Percentiles rank a stretch among this genome's conserved stretches.
Conservation (phyloP, 2,888 invertebrate genomes). For the Hedychridium roseum region DNA sequence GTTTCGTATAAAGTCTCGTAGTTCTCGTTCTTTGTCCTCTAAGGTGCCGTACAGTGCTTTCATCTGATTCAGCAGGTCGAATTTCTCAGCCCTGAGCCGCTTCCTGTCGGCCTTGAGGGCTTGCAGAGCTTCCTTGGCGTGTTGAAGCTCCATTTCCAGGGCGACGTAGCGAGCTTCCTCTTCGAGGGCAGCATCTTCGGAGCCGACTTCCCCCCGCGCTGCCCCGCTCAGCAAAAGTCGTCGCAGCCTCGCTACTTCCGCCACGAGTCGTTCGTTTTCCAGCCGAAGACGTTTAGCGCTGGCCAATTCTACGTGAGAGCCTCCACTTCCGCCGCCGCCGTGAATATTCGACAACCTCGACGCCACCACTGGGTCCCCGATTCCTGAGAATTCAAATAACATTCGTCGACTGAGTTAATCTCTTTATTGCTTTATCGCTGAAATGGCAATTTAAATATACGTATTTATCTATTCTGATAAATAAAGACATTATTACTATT, state of each 20-base stretch:
- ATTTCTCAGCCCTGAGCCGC: conserved; percentile 90
- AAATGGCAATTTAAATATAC: too few relatives aligned
- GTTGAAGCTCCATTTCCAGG: conserved; percentile 76
- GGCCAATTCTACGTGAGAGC: conserved; percentile 68
- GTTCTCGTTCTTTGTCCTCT: conserved; percentile 93
- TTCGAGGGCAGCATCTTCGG: conserved; percentile 66
- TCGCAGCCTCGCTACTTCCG: conserved; percentile 75
- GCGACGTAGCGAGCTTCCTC: conserved; percentile 68
- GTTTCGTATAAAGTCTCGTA: conserved; percentile 92
- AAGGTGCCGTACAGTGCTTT: conserved; percentile 92
- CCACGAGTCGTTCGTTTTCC: conserved; percentile 81
- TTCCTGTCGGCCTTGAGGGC: conserved; percentile 90
- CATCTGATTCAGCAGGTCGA: conserved; percentile 92
- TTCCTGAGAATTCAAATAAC: conserved; percentile 33
- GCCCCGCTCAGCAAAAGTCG: conserved; percentile 73
- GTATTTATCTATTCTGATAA: too few relatives aligned
- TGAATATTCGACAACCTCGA: conserved; percentile 59
- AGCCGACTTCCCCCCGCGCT: conserved; percentile 68
- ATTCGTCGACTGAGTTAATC: too few relatives aligned
- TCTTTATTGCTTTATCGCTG: too few relatives aligned
- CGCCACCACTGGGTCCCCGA: conserved; percentile 56
- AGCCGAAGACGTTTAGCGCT: conserved; percentile 72
- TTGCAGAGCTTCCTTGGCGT: conserved; percentile 82
- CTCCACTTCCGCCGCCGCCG: conserved; percentile 58
- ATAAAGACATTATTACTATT: too few relatives aligned